Conservation (phyloP, 2,113 vertebrate genomes). For the Scophthalmus maximus region DNA sequence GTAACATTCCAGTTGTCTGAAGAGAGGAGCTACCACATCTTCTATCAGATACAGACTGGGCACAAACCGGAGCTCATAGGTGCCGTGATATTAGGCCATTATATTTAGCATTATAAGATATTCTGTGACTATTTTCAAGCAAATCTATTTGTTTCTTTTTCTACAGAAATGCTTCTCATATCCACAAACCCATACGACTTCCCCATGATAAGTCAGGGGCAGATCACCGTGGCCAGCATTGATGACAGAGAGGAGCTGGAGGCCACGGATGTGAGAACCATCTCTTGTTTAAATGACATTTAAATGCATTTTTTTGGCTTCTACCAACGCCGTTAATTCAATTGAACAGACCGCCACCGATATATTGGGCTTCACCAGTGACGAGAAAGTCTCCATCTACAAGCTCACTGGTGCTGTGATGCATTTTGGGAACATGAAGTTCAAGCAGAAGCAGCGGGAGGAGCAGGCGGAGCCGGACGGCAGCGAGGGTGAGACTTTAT, state of each 20-base stretch:
- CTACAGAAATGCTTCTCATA: slow-evolving; percentile 76
- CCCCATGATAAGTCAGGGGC: slow-evolving; percentile 76
- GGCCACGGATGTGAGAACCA: slow-evolving; percentile 67
- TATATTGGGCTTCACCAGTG: slow-evolving; percentile 69
- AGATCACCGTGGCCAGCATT: slow-evolving; percentile 77
- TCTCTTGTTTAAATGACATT: rapidly evolving
- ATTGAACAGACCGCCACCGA: slow-evolving; percentile 68
- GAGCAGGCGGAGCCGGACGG: slow-evolving; percentile 76
- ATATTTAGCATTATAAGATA: neutral
- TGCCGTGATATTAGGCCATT: neutral
- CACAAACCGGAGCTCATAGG: slow-evolving; percentile 78
- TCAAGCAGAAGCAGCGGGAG: slow-evolving; percentile 74
- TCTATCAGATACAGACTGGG: slow-evolving; percentile 76
- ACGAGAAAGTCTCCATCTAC: slow-evolving; percentile 74
- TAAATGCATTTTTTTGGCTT: neutral
- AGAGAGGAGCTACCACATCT: slow-evolving; percentile 81
- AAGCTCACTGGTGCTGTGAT: slow-evolving; percentile 76
- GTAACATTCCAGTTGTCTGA: slow-evolving; percentile 77
- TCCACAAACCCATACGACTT: slow-evolving; percentile 80
- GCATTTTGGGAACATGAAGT: slow-evolving; percentile 80
- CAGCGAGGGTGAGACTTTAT: slow-evolving; percentile 63
- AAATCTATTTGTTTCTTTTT: neutral
- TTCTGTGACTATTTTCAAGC: neutral
- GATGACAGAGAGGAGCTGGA: slow-evolving; percentile 76
- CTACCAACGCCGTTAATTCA: neutral